phyloP scores from a whole-genome alignment of 2,113 vertebrate species.

The Pampusana beccarii region DNA sequence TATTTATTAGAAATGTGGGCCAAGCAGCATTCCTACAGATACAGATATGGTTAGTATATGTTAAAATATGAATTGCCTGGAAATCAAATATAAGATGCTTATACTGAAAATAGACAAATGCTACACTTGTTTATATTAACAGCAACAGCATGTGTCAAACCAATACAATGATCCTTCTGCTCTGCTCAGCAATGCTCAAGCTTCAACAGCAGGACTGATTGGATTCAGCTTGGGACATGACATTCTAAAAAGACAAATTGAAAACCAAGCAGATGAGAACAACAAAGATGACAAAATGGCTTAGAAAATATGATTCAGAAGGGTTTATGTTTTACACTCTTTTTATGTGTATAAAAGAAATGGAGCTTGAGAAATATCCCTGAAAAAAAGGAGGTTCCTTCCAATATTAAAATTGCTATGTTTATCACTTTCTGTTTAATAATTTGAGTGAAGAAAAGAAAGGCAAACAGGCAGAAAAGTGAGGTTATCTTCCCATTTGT shows the following conservation, averaged over 20 bases:
- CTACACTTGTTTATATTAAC: background rate
- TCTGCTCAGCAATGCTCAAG: background rate
- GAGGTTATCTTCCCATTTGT: background rate
- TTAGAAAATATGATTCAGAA: background rate
- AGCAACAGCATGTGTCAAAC: background rate
- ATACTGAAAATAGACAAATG: background rate
- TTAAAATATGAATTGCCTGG: background rate
- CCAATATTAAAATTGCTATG: background rate
- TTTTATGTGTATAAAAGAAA: background rate
- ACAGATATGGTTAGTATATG: background rate
- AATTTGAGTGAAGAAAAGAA: background rate
- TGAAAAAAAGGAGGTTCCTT: background rate
- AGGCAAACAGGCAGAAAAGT: background rate
- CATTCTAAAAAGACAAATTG: slow-evolving; percentile 30
- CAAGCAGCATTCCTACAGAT: background rate
- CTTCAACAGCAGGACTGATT: background rate
- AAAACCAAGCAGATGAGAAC: slow-evolving; percentile 22
- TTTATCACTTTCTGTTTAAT: slow-evolving; percentile 10
- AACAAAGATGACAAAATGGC: background rate
- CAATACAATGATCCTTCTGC: slow-evolving; percentile 1
- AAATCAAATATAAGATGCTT: background rate
- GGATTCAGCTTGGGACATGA: background rate
- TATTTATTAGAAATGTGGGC: background rate
- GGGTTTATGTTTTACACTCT: background rate
- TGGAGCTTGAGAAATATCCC: background rate